Percentiles rank a stretch among this genome's conserved stretches.
Evolutionary conservation across 30 jellyfish, hydroid and myxozoan genomes (phyloP).

Genomic region (Aurelia aurita complex sp. Pacific): DNA sequence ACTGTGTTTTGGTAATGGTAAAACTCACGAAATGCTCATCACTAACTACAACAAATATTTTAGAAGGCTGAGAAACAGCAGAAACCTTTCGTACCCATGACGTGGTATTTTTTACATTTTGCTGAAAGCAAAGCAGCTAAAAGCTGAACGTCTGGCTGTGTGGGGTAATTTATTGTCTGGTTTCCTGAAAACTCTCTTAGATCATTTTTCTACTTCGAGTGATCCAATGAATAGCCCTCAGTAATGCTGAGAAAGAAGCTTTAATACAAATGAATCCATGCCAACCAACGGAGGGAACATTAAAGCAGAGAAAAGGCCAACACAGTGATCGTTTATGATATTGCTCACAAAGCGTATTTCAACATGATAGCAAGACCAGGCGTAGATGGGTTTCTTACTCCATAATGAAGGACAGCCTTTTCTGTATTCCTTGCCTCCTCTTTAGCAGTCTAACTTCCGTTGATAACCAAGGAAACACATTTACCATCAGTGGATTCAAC

Average conservation of each 20-base stretch:
- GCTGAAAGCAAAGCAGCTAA: too few relatives aligned
- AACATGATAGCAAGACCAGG: slow-evolving; percentile 41
- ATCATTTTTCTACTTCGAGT: too few relatives aligned
- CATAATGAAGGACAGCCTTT: slow-evolving; percentile 48
- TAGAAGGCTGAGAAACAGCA: too few relatives aligned
- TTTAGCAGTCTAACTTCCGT: slow-evolving; percentile 34
- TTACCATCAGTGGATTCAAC: slow-evolving; percentile 51
- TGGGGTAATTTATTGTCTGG: too few relatives aligned
- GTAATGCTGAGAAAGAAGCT: slow-evolving; percentile 51
- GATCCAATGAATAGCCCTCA: slow-evolving; percentile 16
- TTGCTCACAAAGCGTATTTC: slow-evolving; percentile 48
- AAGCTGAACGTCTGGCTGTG: too few relatives aligned
- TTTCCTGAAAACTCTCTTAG: too few relatives aligned
- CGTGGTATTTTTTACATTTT: too few relatives aligned
- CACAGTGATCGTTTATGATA: slow-evolving; percentile 18
- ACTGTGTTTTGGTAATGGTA: too few relatives aligned
- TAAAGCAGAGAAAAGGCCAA: slow-evolving; percentile 42
- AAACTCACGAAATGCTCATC: too few relatives aligned
- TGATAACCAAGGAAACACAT: slow-evolving; percentile 49
- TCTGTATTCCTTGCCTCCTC: slow-evolving; percentile 43
- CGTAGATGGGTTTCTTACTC: slow-evolving; percentile 64
- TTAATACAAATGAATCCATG: slow-evolving; percentile 40
- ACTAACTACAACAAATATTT: too few relatives aligned
- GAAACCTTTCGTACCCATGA: too few relatives aligned
- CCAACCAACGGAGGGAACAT: slow-evolving; percentile 45